phyloP scores from a whole-genome alignment of 2,888 invertebrate genomes.

The Tetranychus piercei region DNA sequence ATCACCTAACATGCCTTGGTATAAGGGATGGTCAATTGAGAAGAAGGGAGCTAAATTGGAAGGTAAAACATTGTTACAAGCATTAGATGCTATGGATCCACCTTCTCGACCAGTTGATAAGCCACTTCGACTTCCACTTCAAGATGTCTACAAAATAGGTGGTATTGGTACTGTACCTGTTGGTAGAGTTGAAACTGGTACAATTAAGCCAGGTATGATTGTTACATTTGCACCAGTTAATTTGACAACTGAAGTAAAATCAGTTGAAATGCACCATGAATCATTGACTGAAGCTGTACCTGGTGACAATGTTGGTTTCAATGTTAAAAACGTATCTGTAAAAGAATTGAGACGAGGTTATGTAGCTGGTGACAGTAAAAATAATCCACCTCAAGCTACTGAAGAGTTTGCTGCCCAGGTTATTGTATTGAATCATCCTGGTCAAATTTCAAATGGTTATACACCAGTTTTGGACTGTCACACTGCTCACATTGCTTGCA shows the following conservation, averaged over 20 bases:
- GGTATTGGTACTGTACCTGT: slow-evolving; percentile 98
- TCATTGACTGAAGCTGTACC: slow-evolving; percentile 83
- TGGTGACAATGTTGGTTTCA: slow-evolving; percentile 99
- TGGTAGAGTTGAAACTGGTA: slow-evolving; percentile 96
- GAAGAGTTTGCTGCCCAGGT: slow-evolving; percentile 91
- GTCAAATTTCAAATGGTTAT: slow-evolving; percentile 95
- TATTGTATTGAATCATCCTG: slow-evolving; percentile 97
- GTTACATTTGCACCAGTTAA: slow-evolving; percentile 93
- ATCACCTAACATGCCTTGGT: slow-evolving; percentile 84
- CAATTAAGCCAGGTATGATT: slow-evolving; percentile 84
- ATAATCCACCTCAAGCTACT: slow-evolving; percentile 82
- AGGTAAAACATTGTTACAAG: slow-evolving; percentile 88
- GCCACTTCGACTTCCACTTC: slow-evolving; percentile 91
- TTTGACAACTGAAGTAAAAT: slow-evolving; percentile 97
- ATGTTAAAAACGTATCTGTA: slow-evolving; percentile 87
- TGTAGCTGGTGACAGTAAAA: slow-evolving; percentile 94
- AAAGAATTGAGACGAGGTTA: slow-evolving; percentile 99
- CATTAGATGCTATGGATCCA: slow-evolving; percentile 86
- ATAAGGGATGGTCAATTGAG: slow-evolving; percentile 86
- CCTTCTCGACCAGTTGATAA: slow-evolving; percentile 90
- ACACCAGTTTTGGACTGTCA: slow-evolving; percentile 99
- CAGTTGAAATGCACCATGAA: slow-evolving; percentile 99
- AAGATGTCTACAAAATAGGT: slow-evolving; percentile 99
- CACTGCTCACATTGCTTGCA: slow-evolving; percentile 99
- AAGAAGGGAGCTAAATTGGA: slow-evolving; percentile 84